Base-by-base conservation (phyloP, 2,113 vertebrate genomes). In the Laterallus jamaicensis region DNA sequence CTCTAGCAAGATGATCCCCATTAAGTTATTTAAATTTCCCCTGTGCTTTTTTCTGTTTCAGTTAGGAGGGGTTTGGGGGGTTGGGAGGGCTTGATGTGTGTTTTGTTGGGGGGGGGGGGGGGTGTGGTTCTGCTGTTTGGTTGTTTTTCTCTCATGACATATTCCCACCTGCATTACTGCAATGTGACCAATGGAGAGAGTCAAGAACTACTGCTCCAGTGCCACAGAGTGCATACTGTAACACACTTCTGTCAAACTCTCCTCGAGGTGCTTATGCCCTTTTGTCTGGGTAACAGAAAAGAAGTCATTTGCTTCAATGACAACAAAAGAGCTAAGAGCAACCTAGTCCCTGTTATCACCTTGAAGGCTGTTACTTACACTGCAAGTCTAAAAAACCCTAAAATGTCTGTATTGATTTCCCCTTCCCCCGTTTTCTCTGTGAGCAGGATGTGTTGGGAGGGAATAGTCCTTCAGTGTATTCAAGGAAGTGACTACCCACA, bases 91-190 rank as follows among this genome's bases (percentile, higher is more conserved):
- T 47, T 47, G 44, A 8, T 47, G 24, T 52, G 16, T 21, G 12
- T 50, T 62, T 37, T 21, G 12, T 4, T 47, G 8, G 0, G 10
- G 3, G 35, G 35, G 35, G 35, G 40, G 8, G 0, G 10, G 3
- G 35, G 35, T 6, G 35, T 35, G 35, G 35, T 42, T 44, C 26
- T 11, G 16, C 28, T 29, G 28, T 11, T 22, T 31, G 6, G 35
- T 60, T 20, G 21, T 37, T 25, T 58, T 31, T 73, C 10, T 24
- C 47, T 35, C 32, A 12, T 24, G 6, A 76, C 6, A 12, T 31
- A 59, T 66, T 82, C 90, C 62, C 5, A 76, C 54, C 18, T 62
- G 5, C 6, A 35, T 69, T 81, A 59, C 37, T 62, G 6, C 15
- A 67, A 19, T 54, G 28, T 2, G 2, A 42, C 37, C 49, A 54